A percentile compares a stretch with the other conserved stretches of the same genome.
Conservation (phyloP, 1,140 invertebrate species). For the Bombus fervidus region DNA sequence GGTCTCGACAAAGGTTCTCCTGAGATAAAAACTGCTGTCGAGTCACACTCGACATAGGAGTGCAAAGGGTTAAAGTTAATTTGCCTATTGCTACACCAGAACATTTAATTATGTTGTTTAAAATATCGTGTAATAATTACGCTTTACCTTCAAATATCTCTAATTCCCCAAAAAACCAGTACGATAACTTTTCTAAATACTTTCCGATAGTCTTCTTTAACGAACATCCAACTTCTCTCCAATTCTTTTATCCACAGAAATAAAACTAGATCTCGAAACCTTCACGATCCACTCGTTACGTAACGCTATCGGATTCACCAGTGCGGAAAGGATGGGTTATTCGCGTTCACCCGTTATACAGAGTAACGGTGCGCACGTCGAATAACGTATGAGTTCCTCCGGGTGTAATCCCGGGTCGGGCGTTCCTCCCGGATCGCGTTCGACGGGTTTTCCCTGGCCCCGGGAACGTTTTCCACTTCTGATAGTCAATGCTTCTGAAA, state of each 20-base stretch:
- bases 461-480: slow-evolving; percentile 20
- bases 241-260: background rate
- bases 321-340: background rate
- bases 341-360: slow-evolving; percentile 31
- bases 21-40: too few relatives aligned
- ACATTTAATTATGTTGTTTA: too few relatives aligned
- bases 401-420: slow-evolving; percentile 31
- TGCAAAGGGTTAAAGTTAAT: too few relatives aligned
- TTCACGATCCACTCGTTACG: background rate
- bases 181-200: background rate
- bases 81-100: too few relatives aligned
- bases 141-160: background rate
- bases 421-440: slow-evolving; percentile 29
- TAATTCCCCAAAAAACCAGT: background rate
- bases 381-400: slow-evolving; percentile 41
- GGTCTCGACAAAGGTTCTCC: too few relatives aligned
- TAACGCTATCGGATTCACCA: background rate
- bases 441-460: background rate
- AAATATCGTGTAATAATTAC: too few relatives aligned
- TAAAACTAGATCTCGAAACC: background rate
- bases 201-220: background rate
- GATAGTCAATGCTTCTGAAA: slow-evolving; percentile 30
- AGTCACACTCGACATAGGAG: too few relatives aligned
- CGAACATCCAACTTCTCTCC: background rate
- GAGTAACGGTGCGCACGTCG: background rate